phyloP scores from a whole-genome alignment of 2,888 invertebrate species.

The Amiota minor region DNA sequence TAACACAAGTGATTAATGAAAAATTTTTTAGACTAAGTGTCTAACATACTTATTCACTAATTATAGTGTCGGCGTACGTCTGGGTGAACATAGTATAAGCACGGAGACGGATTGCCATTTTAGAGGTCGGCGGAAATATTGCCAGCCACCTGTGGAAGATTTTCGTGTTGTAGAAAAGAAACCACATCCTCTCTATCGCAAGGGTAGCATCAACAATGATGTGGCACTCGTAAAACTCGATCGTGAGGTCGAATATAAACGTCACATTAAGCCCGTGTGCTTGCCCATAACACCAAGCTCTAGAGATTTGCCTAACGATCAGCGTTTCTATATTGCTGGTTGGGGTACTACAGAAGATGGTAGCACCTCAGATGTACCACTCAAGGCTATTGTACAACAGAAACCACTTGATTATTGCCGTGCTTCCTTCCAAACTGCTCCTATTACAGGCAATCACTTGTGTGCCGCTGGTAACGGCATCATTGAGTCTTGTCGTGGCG shows the following conservation, averaged over 20 bases:
- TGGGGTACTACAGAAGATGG: constrained; percentile 66
- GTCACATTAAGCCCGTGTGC: constrained; percentile 67
- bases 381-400: constrained; percentile 55
- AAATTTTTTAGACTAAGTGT: background rate
- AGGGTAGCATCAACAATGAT: constrained; percentile 74
- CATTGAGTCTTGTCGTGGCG: constrained; percentile 60
- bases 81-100: constrained; percentile 72
- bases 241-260: constrained; percentile 54
- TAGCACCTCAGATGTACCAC: constrained; percentile 47
- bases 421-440: constrained; percentile 46
- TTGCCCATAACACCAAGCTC: constrained; percentile 59
- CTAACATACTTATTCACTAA: background rate
- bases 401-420: constrained; percentile 52
- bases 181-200: constrained; percentile 75
- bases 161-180: constrained; percentile 67
- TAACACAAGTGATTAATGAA: constrained; percentile 20
- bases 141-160: constrained; percentile 73
- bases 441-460: constrained; percentile 57
- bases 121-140: constrained; percentile 51
- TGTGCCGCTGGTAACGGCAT: constrained; percentile 63
- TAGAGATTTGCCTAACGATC: constrained; percentile 35
- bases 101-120: constrained; percentile 65
- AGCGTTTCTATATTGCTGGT: constrained; percentile 60
- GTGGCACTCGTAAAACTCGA: constrained; percentile 76
- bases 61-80: constrained; percentile 68